A percentile compares a stretch with the other conserved stretches of the same genome.
phyloP scores from a whole-genome alignment of 2,888 invertebrate genomes.

The Drosophila anomelani region DNA sequence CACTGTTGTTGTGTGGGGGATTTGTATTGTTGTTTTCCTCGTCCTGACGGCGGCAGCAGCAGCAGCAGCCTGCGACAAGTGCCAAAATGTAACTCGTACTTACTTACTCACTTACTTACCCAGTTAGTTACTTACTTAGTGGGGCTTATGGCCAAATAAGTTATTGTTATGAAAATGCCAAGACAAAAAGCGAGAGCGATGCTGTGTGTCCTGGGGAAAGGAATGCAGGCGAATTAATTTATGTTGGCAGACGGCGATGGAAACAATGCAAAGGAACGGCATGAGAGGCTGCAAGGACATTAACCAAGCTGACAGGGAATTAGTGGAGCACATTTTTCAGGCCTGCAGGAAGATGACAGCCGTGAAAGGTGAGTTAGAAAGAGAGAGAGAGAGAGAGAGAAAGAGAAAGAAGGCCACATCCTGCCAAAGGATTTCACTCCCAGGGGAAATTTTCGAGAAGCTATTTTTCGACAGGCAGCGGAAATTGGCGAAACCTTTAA shows the following conservation, averaged over 20 bases:
- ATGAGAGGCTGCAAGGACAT: constrained; percentile 27
- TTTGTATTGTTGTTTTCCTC: constrained; percentile 18
- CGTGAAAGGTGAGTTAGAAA: constrained; percentile 18
- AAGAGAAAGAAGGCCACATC: background rate
- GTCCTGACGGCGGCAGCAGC: constrained; percentile 17
- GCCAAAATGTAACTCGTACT: constrained; percentile 60
- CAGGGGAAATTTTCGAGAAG: constrained; percentile 2
- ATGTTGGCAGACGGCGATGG: constrained; percentile 24
- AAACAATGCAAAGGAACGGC: constrained; percentile 8
- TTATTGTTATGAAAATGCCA: constrained; percentile 45
- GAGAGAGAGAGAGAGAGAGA: background rate
- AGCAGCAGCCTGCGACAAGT: constrained; percentile 56
- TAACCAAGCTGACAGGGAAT: constrained; percentile 47
- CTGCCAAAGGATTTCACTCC: constrained; percentile 7
- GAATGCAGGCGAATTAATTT: constrained; percentile 46
- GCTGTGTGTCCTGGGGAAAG: constrained; percentile 8
- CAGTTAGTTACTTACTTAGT: constrained; percentile 47
- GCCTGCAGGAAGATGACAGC: constrained; percentile 33
- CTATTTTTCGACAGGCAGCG: background rate
- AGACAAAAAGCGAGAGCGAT: constrained; percentile 16
- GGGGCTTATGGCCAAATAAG: constrained; percentile 43
- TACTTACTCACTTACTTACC: constrained; percentile 47
- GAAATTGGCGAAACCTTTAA: background rate
- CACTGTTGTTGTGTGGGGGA: constrained; percentile 2
- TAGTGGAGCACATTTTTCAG: constrained; percentile 44